Percentiles rank a stretch among this genome's conserved stretches.
Evolutionary conservation across 2,888 invertebrate genomes (phyloP).

Genomic region (Himalopsyche kuldschensis): DNA sequence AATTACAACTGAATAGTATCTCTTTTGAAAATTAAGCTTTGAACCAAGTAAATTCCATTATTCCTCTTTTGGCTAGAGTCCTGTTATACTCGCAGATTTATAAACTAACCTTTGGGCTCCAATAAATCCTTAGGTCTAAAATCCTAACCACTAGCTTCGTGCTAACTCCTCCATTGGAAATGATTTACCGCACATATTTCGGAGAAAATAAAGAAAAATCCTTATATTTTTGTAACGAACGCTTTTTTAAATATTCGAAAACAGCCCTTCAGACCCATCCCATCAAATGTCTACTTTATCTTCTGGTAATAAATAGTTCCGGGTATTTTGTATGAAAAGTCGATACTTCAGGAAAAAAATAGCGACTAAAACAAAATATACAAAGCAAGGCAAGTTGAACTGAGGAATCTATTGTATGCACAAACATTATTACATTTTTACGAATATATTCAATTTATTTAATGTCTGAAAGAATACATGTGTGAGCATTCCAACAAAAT

Average conservation of each 20-base stretch:
- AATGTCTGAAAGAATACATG: no score
- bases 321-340: not conserved
- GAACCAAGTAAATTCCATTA: constrained; percentile 25
- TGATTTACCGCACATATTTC: constrained; percentile 19
- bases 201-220: not conserved
- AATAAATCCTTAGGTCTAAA: constrained; percentile 33
- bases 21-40: not conserved
- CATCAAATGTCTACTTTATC: not conserved
- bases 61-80: constrained; percentile 15
- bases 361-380: not conserved
- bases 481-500: no score
- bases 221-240: not conserved
- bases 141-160: constrained; percentile 1
- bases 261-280: not conserved
- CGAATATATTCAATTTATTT: no score
- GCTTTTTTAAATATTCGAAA: not conserved
- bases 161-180: constrained; percentile 9
- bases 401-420: not conserved
- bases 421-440: not conserved
- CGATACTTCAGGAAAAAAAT: not conserved
- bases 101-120: constrained; percentile 35
- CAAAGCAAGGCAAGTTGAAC: not conserved
- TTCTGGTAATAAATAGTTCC: not conserved
- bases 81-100: constrained; percentile 30
- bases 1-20: not conserved